A percentile compares a stretch with the other conserved stretches of the same genome.
Conservation (phyloP, 2,113 vertebrate species). For the Engystomops pustulosus region DNA sequence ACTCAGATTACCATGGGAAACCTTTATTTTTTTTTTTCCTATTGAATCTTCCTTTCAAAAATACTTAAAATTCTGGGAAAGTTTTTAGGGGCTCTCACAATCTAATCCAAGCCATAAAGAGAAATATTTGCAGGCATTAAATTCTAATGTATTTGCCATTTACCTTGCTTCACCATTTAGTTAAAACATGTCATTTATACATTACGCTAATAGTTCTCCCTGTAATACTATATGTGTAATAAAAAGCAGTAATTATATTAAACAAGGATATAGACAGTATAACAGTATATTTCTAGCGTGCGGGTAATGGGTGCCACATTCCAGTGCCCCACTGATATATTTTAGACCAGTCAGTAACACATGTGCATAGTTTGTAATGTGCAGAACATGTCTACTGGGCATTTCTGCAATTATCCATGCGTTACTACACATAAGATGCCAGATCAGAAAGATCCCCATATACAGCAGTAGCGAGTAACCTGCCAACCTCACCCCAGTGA, state of each 20-base stretch:
- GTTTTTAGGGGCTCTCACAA: neutral
- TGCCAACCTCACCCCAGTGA: neutral
- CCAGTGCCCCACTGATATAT: conserved; percentile 8
- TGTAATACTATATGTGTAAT: neutral
- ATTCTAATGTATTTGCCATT: neutral
- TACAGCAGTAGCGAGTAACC: neutral
- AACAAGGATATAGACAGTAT: neutral
- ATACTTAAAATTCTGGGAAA: neutral
- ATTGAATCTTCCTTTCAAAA: neutral
- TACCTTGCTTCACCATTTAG: too few species aligned
- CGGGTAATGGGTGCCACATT: neutral
- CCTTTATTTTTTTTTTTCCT: neutral
- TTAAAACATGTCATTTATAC: neutral
- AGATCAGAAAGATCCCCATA: conserved; percentile 18
- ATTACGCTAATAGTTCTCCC: neutral
- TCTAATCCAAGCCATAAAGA: neutral
- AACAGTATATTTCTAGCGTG: neutral
- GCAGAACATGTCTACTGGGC: conserved; percentile 9
- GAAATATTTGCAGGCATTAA: neutral
- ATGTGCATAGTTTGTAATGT: conserved; percentile 9
- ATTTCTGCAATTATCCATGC: conserved; percentile 47
- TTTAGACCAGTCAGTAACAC: conserved; percentile 21
- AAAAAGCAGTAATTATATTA: neutral
- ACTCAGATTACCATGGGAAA: neutral
- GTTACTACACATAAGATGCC: conserved; percentile 20